Evolutionary conservation across 37 sponge, comb jelly and placozoan genomes (phyloP).

Genomic region (Bolinopsis microptera): DNA sequence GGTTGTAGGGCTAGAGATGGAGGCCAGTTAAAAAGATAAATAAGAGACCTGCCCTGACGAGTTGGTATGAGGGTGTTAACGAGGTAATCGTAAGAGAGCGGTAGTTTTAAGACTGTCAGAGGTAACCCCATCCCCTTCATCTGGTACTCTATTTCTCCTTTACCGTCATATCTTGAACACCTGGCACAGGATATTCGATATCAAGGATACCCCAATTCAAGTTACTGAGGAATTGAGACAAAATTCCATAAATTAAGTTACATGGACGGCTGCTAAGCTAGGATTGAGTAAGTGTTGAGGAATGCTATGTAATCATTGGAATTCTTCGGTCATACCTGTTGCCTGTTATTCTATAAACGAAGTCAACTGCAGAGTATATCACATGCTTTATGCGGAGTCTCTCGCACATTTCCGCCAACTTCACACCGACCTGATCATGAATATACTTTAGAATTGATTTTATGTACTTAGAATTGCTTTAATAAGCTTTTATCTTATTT

Average conservation of each 20-base stretch:
- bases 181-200: neutral
- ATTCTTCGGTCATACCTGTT: constrained; percentile 39
- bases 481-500: too few species aligned
- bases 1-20: too few species aligned
- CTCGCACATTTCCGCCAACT: constrained; percentile 30
- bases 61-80: neutral
- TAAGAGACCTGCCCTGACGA: constrained; percentile 22
- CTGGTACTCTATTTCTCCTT: constrained; percentile 45
- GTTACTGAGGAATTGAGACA: too few species aligned
- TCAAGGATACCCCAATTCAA: too few species aligned
- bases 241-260: too few species aligned
- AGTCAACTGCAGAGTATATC: constrained; percentile 46
- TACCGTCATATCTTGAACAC: constrained; percentile 51
- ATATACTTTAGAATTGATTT: too few species aligned
- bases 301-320: too few species aligned
- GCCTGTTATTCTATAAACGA: constrained; percentile 25
- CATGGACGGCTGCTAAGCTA: too few species aligned
- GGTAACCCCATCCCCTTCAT: constrained; percentile 47
- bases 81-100: constrained; percentile 44
- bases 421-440: constrained; percentile 2
- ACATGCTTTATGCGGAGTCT: constrained; percentile 2
- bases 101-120: constrained; percentile 45
- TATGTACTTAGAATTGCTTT: too few species aligned
- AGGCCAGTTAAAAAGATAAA: too few species aligned
- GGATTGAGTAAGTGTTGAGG: too few species aligned